phyloP scores from a whole-genome alignment of 1,140 invertebrate genomes.

The Penaeus indicus region DNA sequence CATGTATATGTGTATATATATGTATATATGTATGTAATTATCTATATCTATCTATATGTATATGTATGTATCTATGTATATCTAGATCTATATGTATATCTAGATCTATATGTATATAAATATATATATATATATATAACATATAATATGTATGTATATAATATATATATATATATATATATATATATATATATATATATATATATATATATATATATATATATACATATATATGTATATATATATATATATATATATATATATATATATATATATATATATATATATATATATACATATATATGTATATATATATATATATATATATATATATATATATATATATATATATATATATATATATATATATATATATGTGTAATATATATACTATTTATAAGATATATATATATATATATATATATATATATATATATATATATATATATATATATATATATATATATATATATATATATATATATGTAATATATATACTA shows the following conservation, averaged over 20 bases:
- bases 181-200: slow-evolving; percentile 1
- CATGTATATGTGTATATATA: background rate
- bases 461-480: too few relatives aligned
- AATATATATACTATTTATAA: background rate
- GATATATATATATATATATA: background rate
- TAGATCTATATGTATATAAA: background rate
- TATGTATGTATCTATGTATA: background rate
- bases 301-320: too few relatives aligned
- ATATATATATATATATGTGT: background rate
- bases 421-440: slow-evolving; percentile 19
- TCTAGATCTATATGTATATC: background rate
- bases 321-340: too few relatives aligned
- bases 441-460: background rate
- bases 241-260: slow-evolving; percentile 24
- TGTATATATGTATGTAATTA: background rate
- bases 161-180: slow-evolving; percentile 20
- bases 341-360: too few relatives aligned
- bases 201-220: slow-evolving; percentile 11
- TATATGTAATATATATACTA: too few relatives aligned
- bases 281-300: slow-evolving; percentile 4
- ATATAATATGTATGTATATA: background rate
- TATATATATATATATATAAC: background rate
- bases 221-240: slow-evolving; percentile 1
- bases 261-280: slow-evolving; percentile 15
- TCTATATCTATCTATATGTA: background rate